phyloP scores from a whole-genome alignment of 1,140 invertebrate genomes.

The Drosophila kanapiae region DNA sequence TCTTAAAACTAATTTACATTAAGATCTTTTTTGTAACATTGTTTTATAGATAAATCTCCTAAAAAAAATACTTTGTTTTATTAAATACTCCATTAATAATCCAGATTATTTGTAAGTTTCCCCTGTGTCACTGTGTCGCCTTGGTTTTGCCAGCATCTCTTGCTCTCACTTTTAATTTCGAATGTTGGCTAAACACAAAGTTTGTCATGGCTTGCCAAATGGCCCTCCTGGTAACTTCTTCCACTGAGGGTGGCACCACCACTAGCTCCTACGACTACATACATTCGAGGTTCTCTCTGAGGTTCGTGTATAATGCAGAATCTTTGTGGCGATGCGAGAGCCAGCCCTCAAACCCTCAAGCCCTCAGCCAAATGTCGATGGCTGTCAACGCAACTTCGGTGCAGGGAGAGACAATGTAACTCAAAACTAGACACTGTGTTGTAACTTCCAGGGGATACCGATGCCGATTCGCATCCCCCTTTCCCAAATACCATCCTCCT shows the following conservation, averaged over 20 bases:
- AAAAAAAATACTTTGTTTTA: not conserved
- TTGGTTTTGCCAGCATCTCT: not conserved
- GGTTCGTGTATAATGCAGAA: slow-evolving; percentile 66
- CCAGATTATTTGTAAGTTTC: not conserved
- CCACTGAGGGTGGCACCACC: not conserved
- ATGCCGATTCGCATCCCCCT: not conserved
- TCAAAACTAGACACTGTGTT: slow-evolving; percentile 76
- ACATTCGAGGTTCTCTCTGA: not conserved
- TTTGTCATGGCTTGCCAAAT: slow-evolving; percentile 67
- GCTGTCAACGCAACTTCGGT: slow-evolving; percentile 77
- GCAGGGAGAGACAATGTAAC: slow-evolving; percentile 73
- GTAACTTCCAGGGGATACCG: slow-evolving; percentile 27
- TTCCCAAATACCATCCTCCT: not conserved
- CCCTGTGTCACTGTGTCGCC: not conserved
- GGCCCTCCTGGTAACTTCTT: not conserved
- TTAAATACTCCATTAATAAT: not conserved
- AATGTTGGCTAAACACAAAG: slow-evolving; percentile 73
- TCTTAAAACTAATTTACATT: too few species aligned
- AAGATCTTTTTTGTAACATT: not conserved
- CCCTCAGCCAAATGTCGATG: slow-evolving; percentile 51
- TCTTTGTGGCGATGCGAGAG: slow-evolving; percentile 23
- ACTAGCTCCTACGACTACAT: not conserved
- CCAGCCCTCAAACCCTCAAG: slow-evolving; percentile 35
- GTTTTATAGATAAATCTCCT: not conserved
- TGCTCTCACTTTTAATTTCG: slow-evolving; percentile 55